Conservation (phyloP, 2,797 vertebrate genomes). For the Hemibagrus guttatus region DNA sequence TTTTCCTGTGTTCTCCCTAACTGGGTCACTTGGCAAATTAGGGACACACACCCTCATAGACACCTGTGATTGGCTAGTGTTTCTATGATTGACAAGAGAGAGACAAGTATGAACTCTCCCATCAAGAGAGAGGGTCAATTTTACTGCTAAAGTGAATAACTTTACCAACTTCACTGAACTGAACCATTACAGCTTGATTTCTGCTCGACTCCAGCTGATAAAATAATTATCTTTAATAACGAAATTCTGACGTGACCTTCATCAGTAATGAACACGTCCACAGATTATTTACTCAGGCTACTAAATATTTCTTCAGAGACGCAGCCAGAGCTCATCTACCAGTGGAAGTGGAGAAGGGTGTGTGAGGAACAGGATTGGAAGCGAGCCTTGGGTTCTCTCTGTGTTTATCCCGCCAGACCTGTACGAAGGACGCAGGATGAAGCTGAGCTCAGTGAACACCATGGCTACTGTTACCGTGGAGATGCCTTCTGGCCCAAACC, state of each 20-base stretch:
- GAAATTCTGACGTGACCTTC: neutral
- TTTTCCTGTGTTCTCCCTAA: too few species aligned
- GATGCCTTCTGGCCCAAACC: slow-evolving; percentile 43
- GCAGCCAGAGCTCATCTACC: neutral
- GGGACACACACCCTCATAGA: neutral
- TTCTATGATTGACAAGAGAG: neutral
- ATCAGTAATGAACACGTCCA: neutral
- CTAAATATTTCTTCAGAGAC: neutral
- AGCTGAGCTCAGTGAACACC: slow-evolving; percentile 19
- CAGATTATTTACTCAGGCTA: neutral
- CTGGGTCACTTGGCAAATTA: too few species aligned
- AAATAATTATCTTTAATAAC: neutral
- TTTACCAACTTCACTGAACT: too few species aligned
- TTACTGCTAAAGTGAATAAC: neutral
- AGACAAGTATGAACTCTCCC: neutral
- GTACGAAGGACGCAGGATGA: slow-evolving; percentile 17
- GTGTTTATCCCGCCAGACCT: neutral
- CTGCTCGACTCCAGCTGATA: neutral
- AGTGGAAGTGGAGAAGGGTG: neutral
- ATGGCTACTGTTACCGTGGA: slow-evolving; percentile 48
- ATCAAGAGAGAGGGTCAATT: neutral
- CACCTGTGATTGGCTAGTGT: neutral
- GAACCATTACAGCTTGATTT: neutral
- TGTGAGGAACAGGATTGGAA: neutral
- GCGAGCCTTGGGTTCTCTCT: neutral